Percentiles rank a stretch among this genome's conserved stretches.
These are phyloP conservation scores for Eciton burchellii DNA, from an alignment of 1,140 invertebrate species.

Conservation along the genomic window DNA sequence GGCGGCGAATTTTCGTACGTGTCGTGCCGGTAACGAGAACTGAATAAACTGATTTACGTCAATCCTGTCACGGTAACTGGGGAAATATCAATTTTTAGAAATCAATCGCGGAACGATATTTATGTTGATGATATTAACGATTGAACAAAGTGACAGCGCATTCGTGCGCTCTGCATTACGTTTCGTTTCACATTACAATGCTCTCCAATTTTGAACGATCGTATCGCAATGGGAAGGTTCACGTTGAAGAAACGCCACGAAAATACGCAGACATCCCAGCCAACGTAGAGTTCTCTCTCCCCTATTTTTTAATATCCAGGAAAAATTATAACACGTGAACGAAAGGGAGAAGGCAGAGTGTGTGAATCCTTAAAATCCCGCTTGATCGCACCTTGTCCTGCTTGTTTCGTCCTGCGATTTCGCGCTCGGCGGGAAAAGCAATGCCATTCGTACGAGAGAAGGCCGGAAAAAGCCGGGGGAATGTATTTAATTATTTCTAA, in stretches of 20 bases:
- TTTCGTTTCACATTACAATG: background rate
- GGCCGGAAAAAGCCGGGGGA: constrained; percentile 33
- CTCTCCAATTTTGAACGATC: background rate
- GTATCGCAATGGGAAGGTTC: background rate
- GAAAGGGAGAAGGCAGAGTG: background rate
- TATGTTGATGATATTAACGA: background rate
- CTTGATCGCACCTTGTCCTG: no score
- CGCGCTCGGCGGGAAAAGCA: background rate
- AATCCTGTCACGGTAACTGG: background rate
- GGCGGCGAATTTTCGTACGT: background rate
- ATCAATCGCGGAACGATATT: background rate
- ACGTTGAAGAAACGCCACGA: background rate
- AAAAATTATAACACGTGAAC: constrained; percentile 12
- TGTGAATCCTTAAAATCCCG: no score
- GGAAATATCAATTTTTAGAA: background rate
- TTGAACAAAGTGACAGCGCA: background rate
- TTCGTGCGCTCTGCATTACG: background rate
- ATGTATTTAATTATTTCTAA: constrained; percentile 54
- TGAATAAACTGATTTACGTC: background rate
- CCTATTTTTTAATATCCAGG: constrained; percentile 6
- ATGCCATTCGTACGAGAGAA: constrained; percentile 34
- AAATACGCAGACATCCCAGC: background rate
- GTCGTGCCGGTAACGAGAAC: background rate
- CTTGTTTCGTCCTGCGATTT: background rate
- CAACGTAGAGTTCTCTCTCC: background rate